Evolutionary conservation across 2,113 vertebrate genomes (phyloP).

Genomic region (Ptilonorhynchus violaceus): DNA sequence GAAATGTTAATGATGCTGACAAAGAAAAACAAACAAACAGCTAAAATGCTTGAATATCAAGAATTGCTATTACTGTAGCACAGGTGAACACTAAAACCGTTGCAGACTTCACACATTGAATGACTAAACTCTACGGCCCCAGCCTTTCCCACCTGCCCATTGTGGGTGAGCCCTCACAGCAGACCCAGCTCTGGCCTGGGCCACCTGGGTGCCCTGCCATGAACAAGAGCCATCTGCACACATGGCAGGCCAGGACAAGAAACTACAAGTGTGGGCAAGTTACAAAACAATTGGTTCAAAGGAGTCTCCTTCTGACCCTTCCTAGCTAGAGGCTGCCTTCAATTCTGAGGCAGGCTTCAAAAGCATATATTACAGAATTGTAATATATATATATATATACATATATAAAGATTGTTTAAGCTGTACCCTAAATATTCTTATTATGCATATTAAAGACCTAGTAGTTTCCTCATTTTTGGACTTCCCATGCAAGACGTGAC

Average conservation of each 20-base stretch:
- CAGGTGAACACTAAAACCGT: conserved; percentile 65
- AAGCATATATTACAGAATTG: conserved; percentile 25
- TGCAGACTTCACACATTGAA: conserved; percentile 17
- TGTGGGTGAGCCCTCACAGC: fast-evolving
- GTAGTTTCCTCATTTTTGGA: neutral
- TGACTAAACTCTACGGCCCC: neutral
- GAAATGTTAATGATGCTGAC: conserved; percentile 76
- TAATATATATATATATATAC: neutral
- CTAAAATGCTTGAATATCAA: conserved; percentile 83
- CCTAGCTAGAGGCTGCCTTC: neutral
- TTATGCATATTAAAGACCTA: neutral
- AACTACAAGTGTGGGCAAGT: neutral
- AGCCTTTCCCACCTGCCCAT: neutral
- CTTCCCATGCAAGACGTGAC: neutral
- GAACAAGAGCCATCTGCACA: neutral
- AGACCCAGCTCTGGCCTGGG: neutral
- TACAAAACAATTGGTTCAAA: neutral
- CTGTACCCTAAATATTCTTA: conserved; percentile 30
- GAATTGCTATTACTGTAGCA: conserved; percentile 70
- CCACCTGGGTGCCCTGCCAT: neutral
- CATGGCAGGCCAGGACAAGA: neutral
- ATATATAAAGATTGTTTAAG: neutral
- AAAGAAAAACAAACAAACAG: conserved; percentile 63
- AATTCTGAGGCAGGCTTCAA: neutral
- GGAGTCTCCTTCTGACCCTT: neutral